Evolutionary conservation across 2,113 vertebrate genomes (phyloP), one percentile per base, ranked within the genome.

Genomic region (Mormoops blainvillei): DNA sequence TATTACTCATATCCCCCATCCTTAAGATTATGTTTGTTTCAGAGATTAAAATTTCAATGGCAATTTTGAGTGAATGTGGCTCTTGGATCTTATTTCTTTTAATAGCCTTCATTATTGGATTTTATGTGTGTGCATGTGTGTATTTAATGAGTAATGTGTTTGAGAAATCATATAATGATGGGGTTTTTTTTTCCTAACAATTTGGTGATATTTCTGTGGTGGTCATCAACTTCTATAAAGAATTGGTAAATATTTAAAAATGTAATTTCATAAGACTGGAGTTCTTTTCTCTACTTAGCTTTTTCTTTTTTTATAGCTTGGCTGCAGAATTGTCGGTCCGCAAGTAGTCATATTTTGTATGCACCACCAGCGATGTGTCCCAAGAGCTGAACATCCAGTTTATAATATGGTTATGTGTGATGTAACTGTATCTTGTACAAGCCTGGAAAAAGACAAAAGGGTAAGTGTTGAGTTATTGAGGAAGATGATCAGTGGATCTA

Each of bases 321-420:
- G 99, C 61, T 99, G 99, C 97, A 98, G 99, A 90, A 98, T 99
- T 61, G 99, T 99, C 85, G 99, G 99, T 87, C 99, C 99, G 8
- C 98, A 99, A 96, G 99, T 99, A 31, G 99, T 99, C 63, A 97
- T 99, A 93, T 99, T 98, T 98, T 99, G 99, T 96, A 98, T 99
- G 97, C 98, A 99, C 83, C 98, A 99, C 48, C 99, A 99, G 93
- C 98, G 95, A 0, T 99, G 99, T 67, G 99, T 99, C 31, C 99
- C 99, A 1, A 99, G 98, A 97, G 99, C 99, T 0, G 99, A 99
- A 94, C 96, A 98, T 76, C 99, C 99, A 0, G 99, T 99, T 63
- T 99, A 99, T 96, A 99, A 98, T 97, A 99, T 99, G 99, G 98
- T 99, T 65, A 99, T 99, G 99, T 99, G 99, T 2, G 99, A 99